Evolutionary conservation across 1,140 invertebrate genomes (phyloP).

Genomic region (Drosophila neocordata): DNA sequence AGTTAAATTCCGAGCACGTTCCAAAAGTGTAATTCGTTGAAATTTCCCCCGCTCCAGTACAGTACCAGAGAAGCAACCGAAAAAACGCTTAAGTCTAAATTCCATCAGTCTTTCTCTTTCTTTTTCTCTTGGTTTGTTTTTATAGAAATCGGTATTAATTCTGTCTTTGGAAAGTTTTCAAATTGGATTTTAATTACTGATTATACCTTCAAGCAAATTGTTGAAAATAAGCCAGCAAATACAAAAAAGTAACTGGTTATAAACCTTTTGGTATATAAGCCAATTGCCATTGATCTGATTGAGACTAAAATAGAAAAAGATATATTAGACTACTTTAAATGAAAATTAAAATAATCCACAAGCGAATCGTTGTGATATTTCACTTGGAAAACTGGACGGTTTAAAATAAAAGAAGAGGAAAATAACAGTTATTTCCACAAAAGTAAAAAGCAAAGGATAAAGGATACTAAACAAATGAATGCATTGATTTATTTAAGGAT

Average conservation of each 20-base stretch:
- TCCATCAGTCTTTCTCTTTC: constrained; percentile 26
- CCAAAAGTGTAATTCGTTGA: constrained; percentile 58
- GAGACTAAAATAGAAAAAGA: background rate
- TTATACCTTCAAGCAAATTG: background rate
- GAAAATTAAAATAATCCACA: no score
- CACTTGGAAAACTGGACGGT: background rate
- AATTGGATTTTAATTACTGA: constrained; percentile 11
- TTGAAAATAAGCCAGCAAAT: background rate
- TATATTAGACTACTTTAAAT: no score
- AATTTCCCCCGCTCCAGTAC: constrained; percentile 33
- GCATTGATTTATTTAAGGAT: no score
- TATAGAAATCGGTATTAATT: constrained; percentile 30
- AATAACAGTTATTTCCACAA: no score
- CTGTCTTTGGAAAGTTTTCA: constrained; percentile 19
- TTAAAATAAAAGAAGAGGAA: no score
- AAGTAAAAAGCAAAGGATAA: no score
- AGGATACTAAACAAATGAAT: no score
- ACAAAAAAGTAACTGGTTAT: no score
- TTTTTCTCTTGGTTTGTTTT: constrained; percentile 19
- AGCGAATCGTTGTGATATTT: no score
- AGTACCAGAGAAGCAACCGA: constrained; percentile 20
- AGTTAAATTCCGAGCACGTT: constrained; percentile 48
- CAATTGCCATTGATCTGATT: background rate
- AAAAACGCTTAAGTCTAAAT: constrained; percentile 54
- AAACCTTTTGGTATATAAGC: no score